Evolutionary conservation across 2,797 vertebrate genomes (phyloP).

Genomic region (Zenarchopterus dispar): DNA sequence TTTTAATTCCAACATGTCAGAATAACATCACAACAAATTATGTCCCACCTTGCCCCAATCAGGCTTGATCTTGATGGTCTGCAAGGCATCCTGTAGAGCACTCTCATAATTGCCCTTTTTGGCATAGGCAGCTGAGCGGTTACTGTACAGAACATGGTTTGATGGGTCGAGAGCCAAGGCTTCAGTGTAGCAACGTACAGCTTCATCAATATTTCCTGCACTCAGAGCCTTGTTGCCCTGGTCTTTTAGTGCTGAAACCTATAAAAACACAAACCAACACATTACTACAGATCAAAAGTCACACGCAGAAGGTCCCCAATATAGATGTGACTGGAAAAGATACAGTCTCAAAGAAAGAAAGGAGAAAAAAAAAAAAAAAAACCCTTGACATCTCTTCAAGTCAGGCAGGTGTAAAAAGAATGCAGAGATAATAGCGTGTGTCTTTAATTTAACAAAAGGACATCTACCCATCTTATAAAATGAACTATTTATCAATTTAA

Average conservation of each 20-base stretch:
- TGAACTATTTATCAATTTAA: too few species aligned
- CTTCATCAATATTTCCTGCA: constrained; percentile 90
- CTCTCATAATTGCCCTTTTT: constrained; percentile 88
- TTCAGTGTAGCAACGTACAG: constrained; percentile 90
- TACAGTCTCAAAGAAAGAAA: constrained; percentile 1
- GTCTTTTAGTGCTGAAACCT: constrained; percentile 93
- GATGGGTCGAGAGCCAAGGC: constrained; percentile 89
- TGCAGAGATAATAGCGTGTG: not conserved
- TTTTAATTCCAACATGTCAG: constrained; percentile 9
- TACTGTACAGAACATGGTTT: constrained; percentile 96
- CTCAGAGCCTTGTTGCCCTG: constrained; percentile 94
- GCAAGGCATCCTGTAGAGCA: constrained; percentile 91
- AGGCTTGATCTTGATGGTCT: constrained; percentile 92
- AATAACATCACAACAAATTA: constrained; percentile 40
- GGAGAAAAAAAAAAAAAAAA: constrained; percentile 1
- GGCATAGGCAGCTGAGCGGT: constrained; percentile 86
- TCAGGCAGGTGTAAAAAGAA: constrained; percentile 21
- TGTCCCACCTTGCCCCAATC: constrained; percentile 94
- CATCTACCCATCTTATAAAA: too few species aligned
- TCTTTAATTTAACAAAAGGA: too few species aligned
- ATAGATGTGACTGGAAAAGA: constrained; percentile 3
- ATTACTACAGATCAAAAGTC: not conserved
- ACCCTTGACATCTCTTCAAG: constrained; percentile 44
- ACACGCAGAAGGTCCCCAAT: constrained; percentile 3
- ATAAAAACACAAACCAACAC: constrained; percentile 6